Base-by-base conservation (phyloP, 2,888 invertebrate species). In the Syrphus vitripennis region DNA sequence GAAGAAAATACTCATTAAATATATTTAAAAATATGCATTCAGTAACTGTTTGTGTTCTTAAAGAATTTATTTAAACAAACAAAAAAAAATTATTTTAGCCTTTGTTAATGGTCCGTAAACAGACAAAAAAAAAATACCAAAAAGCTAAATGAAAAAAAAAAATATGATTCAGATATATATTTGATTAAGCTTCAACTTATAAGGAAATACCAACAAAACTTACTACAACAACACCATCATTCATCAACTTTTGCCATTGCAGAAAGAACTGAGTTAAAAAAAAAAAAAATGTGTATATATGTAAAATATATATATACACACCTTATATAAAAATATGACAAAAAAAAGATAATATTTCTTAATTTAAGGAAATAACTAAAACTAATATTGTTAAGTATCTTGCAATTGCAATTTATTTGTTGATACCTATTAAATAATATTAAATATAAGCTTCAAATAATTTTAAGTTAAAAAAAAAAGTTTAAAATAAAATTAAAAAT, bases 1-100 rank as follows among this genome's bases (percentile, higher is more conserved):
- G 14, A 16, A 61, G 0, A 45, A 48, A 24, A 50, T 55, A 75
- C 29, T 71, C 40, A 42, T 48, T 16, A 71, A 72, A 42, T n/a
- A 19, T 55, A 55, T 42, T 37, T 79, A 53, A 7, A 57, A 67
- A 72, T 65, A 40, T 63, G 55, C 37, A 81, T 69, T 57, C 72
- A 57, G 77, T 69, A 86, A 86, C 84, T 77, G 65, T 86, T 86
- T 86, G 84, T 86, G 84, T 86, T 86, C 84, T 81, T 75, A 29
- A 81, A 77, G 81, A 86, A 86, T 86, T 86, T 81, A 86, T 86
- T 86, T 86, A 59, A 48, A 65, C 48, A 59, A 61, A 42, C 24
- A 57, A 61, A 29, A 55, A 48, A 45, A 42, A 59, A n/a, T 42
- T 53, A 71, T 4, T 0, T 16, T 57, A 70, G 24, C 78, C 61